Percentiles rank a stretch among this genome's conserved stretches.
phyloP scores from a whole-genome alignment of 1,140 invertebrate species.

The Sesamia nonagrioides region DNA sequence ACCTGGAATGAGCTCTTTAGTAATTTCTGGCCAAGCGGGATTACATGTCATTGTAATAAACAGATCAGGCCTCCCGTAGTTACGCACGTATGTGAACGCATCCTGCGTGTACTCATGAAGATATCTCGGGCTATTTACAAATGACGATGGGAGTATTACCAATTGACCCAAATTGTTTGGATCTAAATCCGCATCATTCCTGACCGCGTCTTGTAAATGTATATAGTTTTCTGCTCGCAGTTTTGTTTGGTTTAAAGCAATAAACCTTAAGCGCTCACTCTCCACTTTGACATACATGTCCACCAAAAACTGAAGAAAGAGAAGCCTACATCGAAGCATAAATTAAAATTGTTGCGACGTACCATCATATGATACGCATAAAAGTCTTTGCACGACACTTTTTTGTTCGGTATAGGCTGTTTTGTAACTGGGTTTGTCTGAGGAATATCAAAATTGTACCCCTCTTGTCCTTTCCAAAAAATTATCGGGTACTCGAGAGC shows the following conservation, averaged over 20 bases:
- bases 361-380: conserved; percentile 65
- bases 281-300: conserved; percentile 47
- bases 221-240: conserved; percentile 53
- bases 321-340: conserved; percentile 54
- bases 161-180: conserved; percentile 25
- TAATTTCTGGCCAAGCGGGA: no score
- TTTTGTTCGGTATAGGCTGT: conserved; percentile 59
- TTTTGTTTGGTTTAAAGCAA: conserved; percentile 56
- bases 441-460: conserved; percentile 61
- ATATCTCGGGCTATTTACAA: conserved; percentile 78
- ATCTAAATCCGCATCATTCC: conserved; percentile 35
- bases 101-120: conserved; percentile 86
- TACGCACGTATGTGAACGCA: conserved; percentile 84
- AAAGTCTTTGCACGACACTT: conserved; percentile 60
- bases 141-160: conserved; percentile 55
- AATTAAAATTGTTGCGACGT: conserved; percentile 57
- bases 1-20: no score
- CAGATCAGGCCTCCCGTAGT: conserved; percentile 71
- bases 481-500: no score
- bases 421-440: conserved; percentile 14
- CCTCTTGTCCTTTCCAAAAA: no score
- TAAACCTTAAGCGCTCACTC: conserved; percentile 44
- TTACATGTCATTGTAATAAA: conserved; percentile 64
- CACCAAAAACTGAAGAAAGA: conserved; percentile 38
- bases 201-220: conserved; percentile 49